These are phyloP conservation scores for Hemicordylus capensis DNA, from an alignment of 2,113 vertebrate genomes.

Conservation along the genomic window DNA sequence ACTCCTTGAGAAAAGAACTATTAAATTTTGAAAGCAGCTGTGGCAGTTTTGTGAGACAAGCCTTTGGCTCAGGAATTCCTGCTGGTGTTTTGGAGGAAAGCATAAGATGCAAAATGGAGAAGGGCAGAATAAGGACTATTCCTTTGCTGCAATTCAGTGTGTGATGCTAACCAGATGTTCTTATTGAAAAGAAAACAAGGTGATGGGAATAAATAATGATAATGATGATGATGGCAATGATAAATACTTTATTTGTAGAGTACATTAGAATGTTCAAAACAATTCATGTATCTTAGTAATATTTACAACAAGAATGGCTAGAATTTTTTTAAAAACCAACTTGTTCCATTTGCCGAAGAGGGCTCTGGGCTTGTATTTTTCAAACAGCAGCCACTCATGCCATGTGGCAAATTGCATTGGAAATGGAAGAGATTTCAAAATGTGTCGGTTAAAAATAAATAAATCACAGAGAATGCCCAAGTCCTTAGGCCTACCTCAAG, in stretches of 20 bases:
- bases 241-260: not conserved
- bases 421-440: not conserved
- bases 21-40: not conserved
- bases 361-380: not conserved
- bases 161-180: not conserved
- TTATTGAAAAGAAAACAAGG: not conserved
- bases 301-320: not conserved
- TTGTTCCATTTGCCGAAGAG: not conserved
- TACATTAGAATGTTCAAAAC: not conserved
- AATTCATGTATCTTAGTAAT: not conserved
- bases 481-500: not conserved
- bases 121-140: not conserved
- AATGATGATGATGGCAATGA: too few relatives aligned
- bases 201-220: not conserved
- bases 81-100: not conserved
- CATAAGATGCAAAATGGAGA: not conserved
- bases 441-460: not conserved
- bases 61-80: constrained; percentile 8
- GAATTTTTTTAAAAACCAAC: not conserved
- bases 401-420: not conserved
- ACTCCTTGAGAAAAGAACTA: not conserved
- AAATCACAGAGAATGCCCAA: not conserved
- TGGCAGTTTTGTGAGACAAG: not conserved
- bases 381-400: not conserved
- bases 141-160: not conserved